A percentile compares a stretch with the other conserved stretches of the same genome.
Evolutionary conservation across 2,113 vertebrate genomes (phyloP).

Genomic region (Myotis davidii): DNA sequence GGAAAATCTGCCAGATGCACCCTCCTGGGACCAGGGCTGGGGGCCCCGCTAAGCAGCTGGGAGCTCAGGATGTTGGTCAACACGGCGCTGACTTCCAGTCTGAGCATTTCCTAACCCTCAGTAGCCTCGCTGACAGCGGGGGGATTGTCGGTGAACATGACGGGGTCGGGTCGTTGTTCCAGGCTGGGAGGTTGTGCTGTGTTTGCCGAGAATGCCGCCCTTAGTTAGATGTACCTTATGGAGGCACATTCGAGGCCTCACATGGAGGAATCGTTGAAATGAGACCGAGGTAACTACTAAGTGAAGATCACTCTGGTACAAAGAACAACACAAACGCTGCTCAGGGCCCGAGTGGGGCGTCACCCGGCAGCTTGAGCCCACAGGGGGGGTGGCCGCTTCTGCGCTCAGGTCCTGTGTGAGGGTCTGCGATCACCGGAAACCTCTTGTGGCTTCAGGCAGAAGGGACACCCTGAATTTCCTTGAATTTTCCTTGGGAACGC

Average conservation of each 20-base stretch:
- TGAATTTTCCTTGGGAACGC: neutral
- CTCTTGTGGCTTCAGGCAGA: neutral
- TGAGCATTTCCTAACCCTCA: neutral
- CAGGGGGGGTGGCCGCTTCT: neutral
- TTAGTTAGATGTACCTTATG: neutral
- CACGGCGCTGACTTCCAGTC: neutral
- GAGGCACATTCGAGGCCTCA: neutral
- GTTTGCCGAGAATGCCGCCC: neutral
- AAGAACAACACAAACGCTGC: neutral
- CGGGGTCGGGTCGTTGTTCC: accelerated
- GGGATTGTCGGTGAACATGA: neutral
- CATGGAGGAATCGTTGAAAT: neutral
- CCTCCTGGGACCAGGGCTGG: neutral
- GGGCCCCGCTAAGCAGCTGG: too few relatives aligned
- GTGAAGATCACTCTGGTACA: neutral
- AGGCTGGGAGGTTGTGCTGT: neutral
- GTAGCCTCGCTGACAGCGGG: neutral
- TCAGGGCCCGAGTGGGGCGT: neutral
- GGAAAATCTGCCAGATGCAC: neutral
- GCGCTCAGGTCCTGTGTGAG: too few relatives aligned
- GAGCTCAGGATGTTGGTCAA: neutral
- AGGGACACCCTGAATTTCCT: neutral
- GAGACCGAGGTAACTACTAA: neutral
- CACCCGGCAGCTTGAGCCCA: accelerated
- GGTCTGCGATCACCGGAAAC: neutral